phyloP scores from a whole-genome alignment of 2,888 invertebrate species.

The Acleris holmiana region DNA sequence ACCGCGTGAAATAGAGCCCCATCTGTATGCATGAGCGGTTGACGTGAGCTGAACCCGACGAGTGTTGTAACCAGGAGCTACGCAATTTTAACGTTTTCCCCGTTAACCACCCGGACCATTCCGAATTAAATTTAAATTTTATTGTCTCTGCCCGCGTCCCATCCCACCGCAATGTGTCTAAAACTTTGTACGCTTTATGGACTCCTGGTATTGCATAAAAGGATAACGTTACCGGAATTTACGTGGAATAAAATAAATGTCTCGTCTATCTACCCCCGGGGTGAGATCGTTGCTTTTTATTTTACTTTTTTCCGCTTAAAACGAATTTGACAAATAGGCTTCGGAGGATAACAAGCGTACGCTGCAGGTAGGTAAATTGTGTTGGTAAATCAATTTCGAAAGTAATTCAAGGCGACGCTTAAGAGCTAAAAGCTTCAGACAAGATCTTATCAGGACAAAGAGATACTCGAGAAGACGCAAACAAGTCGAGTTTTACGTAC shows the following conservation, averaged over 20 bases:
- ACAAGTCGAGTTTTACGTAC: no score
- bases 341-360: conserved; percentile 7
- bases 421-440: no score
- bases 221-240: conserved; percentile 23
- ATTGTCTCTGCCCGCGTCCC: conserved; percentile 9
- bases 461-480: no score
- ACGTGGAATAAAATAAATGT: conserved; percentile 29
- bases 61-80: conserved; percentile 4
- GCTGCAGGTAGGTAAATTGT: conserved; percentile 4
- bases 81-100: conserved; percentile 5
- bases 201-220: conserved; percentile 22
- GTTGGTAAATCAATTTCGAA: conserved; percentile 21
- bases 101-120: conserved; percentile 15
- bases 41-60: conserved; percentile 4
- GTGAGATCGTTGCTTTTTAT: conserved; percentile 25
- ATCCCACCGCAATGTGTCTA: conserved; percentile 18
- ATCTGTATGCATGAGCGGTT: conserved; percentile 30
- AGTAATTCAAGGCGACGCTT: conserved; percentile 5
- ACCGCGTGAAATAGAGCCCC: conserved; percentile 11
- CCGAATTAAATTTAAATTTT: conserved; percentile 33
- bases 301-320: conserved; percentile 24
- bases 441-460: no score
- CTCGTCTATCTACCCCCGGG: conserved; percentile 28
- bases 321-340: conserved; percentile 27
- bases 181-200: conserved; percentile 27